Evolutionary conservation across 1,140 invertebrate genomes (phyloP).

Genomic region (Drosophila busckii): DNA sequence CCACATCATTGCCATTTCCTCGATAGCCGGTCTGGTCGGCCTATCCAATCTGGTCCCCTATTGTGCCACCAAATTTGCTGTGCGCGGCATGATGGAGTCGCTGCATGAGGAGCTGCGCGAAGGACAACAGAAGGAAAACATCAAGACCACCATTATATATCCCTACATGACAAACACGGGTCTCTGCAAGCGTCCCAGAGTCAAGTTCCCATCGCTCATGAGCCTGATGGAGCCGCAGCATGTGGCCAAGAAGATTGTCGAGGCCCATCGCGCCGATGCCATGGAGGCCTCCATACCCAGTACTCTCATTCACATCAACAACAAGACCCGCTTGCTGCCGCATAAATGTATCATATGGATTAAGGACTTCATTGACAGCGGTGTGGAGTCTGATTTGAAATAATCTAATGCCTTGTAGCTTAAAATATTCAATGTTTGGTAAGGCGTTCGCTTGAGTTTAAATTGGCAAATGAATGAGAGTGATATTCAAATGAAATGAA

Average conservation of each 20-base stretch:
- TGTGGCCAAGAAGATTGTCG: conserved; percentile 84
- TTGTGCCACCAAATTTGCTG: conserved; percentile 89
- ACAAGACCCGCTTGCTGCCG: conserved; percentile 79
- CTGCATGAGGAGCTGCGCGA: conserved; percentile 84
- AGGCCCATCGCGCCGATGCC: conserved; percentile 82
- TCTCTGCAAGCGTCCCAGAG: conserved; percentile 87
- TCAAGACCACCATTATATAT: conserved; percentile 85
- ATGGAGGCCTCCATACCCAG: conserved; percentile 81
- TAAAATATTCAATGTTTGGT: too few relatives aligned
- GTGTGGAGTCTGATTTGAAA: conserved; percentile 80
- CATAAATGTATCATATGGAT: conserved; percentile 72
- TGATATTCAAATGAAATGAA: too few relatives aligned
- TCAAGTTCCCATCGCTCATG: conserved; percentile 86
- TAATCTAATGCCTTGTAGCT: too few relatives aligned
- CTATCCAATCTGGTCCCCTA: conserved; percentile 88
- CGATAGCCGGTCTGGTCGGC: conserved; percentile 87
- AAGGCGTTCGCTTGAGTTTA: too few relatives aligned
- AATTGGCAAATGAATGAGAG: too few relatives aligned
- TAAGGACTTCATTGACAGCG: conserved; percentile 81
- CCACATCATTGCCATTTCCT: conserved; percentile 89
- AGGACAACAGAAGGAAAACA: conserved; percentile 63
- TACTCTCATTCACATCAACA: conserved; percentile 75
- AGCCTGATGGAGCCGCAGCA: conserved; percentile 83
- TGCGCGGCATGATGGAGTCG: conserved; percentile 87
- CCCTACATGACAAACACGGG: conserved; percentile 92